These are phyloP conservation scores for Mionectes macconnelli DNA, from an alignment of 2,113 vertebrate genomes.

Conservation along the genomic window DNA sequence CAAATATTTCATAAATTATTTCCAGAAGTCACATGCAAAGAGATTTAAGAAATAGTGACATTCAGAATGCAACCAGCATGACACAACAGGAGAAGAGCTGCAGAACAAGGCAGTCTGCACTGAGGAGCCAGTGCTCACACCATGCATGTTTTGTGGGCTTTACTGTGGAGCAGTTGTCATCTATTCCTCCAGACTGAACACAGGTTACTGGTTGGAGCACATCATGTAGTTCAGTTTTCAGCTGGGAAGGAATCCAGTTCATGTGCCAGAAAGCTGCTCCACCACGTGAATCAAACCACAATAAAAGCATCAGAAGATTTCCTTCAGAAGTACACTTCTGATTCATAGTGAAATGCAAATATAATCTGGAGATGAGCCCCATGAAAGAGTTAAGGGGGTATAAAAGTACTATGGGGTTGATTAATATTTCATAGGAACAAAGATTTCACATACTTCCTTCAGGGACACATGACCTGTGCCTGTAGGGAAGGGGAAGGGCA, in stretches of 20 bases:
- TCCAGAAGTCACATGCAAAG: not conserved
- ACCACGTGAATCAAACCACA: not conserved
- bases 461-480: not conserved
- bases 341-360: not conserved
- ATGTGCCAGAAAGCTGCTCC: not conserved
- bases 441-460: not conserved
- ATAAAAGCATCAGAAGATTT: not conserved
- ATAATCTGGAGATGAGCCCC: not conserved
- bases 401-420: not conserved
- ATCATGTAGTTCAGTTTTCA: not conserved
- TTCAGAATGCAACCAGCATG: not conserved
- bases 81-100: not conserved
- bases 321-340: not conserved
- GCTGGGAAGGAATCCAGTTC: not conserved
- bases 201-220: not conserved
- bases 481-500: not conserved
- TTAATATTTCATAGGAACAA: not conserved
- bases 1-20: not conserved
- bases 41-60: not conserved
- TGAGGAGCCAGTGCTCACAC: not conserved
- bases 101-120: not conserved
- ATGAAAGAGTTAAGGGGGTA: not conserved
- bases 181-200: not conserved
- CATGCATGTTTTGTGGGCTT: not conserved
- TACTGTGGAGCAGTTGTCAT: not conserved